A percentile compares a stretch with the other conserved stretches of the same genome.
Conservation (phyloP, 1,140 invertebrate genomes). For the Conus ventricosus region DNA sequence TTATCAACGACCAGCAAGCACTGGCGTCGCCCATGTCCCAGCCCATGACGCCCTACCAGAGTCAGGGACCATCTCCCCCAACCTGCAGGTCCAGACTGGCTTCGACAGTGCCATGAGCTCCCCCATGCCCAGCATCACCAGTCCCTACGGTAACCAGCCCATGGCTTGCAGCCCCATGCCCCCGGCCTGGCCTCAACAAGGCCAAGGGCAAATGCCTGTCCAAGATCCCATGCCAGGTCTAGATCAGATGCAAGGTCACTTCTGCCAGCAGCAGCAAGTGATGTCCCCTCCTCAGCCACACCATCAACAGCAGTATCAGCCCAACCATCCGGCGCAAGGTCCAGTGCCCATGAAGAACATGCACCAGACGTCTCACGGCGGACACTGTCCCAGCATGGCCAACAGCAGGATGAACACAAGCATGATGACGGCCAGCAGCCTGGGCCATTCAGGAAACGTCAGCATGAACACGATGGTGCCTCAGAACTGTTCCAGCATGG, state of each 20-base stretch:
- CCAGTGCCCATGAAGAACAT: conserved; percentile 35
- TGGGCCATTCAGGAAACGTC: neutral
- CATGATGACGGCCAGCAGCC: conserved; percentile 24
- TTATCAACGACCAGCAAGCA: conserved; percentile 19
- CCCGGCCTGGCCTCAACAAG: conserved; percentile 36
- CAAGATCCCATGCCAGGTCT: conserved; percentile 14
- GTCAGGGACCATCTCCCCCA: conserved; percentile 32
- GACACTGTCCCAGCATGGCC: conserved; percentile 10
- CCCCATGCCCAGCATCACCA: conserved; percentile 49
- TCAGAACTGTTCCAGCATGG: neutral
- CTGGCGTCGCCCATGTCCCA: conserved; percentile 7
- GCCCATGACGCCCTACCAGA: conserved; percentile 25
- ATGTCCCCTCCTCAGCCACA: conserved; percentile 43
- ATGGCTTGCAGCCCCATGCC: conserved; percentile 51
- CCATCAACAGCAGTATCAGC: neutral
- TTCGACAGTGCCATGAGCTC: conserved; percentile 52
- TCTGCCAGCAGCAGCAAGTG: conserved; percentile 36
- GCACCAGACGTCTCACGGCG: neutral
- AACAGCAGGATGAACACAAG: conserved; percentile 34
- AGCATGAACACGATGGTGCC: neutral
- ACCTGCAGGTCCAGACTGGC: conserved; percentile 55
- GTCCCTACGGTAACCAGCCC: conserved; percentile 58
- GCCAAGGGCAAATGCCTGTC: conserved; percentile 44
- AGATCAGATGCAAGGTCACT: conserved; percentile 33
- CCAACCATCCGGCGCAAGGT: neutral